Conservation (phyloP, 2,113 vertebrate genomes). For the Emydura subglobosa region DNA sequence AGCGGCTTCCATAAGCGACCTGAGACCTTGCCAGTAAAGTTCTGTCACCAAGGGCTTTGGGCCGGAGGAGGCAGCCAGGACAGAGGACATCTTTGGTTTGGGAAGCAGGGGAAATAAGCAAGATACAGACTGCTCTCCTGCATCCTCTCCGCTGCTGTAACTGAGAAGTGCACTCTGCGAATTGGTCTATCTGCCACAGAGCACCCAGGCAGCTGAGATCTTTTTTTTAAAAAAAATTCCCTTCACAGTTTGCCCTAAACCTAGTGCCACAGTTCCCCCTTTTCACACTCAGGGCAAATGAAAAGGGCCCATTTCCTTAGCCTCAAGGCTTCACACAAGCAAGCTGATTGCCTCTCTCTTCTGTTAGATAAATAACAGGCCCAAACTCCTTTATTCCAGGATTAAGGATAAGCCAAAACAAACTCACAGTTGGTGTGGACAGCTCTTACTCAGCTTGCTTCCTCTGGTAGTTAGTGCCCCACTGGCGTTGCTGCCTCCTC, state of each 20-base stretch:
- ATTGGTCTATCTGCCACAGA: background rate
- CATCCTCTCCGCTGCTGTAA: background rate
- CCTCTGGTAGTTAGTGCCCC: background rate
- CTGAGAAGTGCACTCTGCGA: background rate
- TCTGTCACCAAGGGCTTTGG: background rate
- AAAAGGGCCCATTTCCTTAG: background rate
- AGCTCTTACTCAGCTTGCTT: background rate
- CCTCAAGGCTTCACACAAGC: accelerated
- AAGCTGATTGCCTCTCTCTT: background rate
- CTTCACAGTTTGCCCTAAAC: background rate
- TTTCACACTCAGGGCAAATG: background rate
- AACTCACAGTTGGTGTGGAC: background rate
- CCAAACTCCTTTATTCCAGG: background rate
- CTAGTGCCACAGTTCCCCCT: background rate
- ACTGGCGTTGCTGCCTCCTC: background rate
- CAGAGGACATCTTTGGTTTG: too few species aligned
- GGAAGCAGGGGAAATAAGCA: background rate
- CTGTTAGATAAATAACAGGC: background rate
- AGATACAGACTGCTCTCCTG: background rate
- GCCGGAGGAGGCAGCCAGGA: accelerated
- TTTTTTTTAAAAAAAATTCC: background rate
- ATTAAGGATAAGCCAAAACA: background rate
- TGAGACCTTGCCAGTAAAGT: background rate
- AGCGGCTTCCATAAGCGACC: background rate
- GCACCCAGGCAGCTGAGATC: background rate